Evolutionary conservation across 1,140 invertebrate species (phyloP).

Genomic region (Pseudomyrmex cubaensis): DNA sequence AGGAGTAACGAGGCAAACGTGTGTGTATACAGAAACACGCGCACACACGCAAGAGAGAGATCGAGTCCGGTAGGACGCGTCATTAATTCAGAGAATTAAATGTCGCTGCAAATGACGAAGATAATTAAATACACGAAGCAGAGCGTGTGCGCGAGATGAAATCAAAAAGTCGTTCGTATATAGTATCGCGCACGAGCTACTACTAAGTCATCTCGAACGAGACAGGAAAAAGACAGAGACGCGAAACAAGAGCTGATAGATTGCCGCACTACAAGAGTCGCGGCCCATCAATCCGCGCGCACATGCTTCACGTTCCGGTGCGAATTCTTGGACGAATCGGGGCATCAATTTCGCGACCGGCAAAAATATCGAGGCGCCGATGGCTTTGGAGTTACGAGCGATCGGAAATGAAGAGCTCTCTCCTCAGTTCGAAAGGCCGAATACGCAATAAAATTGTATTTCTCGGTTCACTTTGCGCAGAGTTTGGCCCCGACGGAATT

Average conservation of each 20-base stretch:
- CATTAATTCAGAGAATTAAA: conserved; percentile 62
- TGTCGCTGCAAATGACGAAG: conserved; percentile 59
- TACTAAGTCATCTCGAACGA: not conserved
- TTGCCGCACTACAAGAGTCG: conserved; percentile 26
- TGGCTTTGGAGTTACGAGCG: conserved; percentile 33
- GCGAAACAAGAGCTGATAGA: conserved; percentile 47
- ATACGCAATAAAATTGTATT: conserved; percentile 23
- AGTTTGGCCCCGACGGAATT: conserved; percentile 2
- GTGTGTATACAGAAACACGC: not conserved
- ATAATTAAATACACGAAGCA: conserved; percentile 47
- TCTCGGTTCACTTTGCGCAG: not conserved
- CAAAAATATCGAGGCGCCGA: conserved; percentile 35
- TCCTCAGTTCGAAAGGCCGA: not conserved
- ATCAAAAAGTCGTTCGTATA: conserved; percentile 35
- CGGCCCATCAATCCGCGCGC: conserved; percentile 42
- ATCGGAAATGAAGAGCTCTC: conserved; percentile 14
- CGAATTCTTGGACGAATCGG: not conserved
- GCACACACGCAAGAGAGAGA: not conserved
- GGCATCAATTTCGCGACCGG: conserved; percentile 30
- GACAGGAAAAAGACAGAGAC: conserved; percentile 31
- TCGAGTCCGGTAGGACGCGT: conserved; percentile 26
- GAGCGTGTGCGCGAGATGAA: conserved; percentile 30
- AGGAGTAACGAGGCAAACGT: conserved; percentile 40
- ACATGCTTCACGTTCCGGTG: not conserved
- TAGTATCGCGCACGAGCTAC: conserved; percentile 46